Evolutionary conservation across 1,140 invertebrate genomes (phyloP).

Genomic region (Gryon sp.): DNA sequence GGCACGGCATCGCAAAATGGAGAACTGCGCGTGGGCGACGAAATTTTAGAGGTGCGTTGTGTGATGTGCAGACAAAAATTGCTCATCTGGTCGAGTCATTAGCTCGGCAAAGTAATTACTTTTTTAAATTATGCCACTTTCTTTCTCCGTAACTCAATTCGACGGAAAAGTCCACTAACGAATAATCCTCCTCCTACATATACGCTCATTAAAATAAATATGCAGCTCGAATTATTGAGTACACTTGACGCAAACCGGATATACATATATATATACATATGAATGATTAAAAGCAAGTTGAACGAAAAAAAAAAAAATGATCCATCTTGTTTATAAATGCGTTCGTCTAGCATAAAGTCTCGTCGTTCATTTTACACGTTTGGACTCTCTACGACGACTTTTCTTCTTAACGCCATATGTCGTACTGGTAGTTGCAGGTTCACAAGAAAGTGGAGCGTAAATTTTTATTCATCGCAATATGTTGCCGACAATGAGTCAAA

Average conservation of each 20-base stretch:
- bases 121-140: conserved; percentile 53
- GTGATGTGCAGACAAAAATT: too few species aligned
- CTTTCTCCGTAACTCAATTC: conserved; percentile 13
- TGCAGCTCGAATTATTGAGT: conserved; percentile 31
- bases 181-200: too few species aligned
- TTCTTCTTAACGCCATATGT: conserved; percentile 48
- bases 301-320: too few species aligned
- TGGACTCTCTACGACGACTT: conserved; percentile 47
- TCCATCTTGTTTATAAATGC: conserved; percentile 19
- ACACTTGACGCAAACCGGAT: conserved; percentile 28
- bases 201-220: conserved; percentile 41
- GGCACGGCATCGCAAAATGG: conserved; percentile 88
- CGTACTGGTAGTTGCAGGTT: conserved; percentile 19
- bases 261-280: too few species aligned
- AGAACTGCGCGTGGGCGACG: conserved; percentile 93
- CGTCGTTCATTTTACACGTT: too few species aligned
- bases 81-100: background rate
- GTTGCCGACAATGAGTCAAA: conserved; percentile 49
- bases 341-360: too few species aligned
- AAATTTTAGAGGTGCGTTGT: conserved; percentile 91
- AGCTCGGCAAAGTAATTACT: conserved; percentile 22
- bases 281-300: too few species aligned
- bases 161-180: conserved; percentile 25
- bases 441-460: conserved; percentile 48
- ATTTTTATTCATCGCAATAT: conserved; percentile 58